A percentile compares a stretch with the other conserved stretches of the same genome.
These are phyloP conservation scores for Cancer borealis DNA, from an alignment of 2,888 invertebrate species.

Conservation along the genomic window DNA sequence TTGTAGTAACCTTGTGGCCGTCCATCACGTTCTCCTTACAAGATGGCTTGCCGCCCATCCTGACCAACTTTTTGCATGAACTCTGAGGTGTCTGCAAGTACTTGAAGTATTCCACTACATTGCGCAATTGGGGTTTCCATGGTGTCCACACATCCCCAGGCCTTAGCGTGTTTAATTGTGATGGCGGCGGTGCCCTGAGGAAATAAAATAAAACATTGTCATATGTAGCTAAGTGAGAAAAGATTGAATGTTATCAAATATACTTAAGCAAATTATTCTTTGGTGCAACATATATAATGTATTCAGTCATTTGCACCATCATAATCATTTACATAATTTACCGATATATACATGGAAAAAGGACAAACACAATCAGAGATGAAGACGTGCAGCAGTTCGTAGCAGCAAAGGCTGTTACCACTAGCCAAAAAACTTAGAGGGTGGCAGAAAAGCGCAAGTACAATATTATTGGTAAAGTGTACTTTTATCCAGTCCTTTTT, in stretches of 20 bases:
- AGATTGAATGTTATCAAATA: too few relatives aligned
- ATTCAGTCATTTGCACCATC: not conserved
- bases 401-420: not conserved
- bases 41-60: constrained; percentile 26
- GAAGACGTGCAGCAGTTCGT: not conserved
- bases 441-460: too few relatives aligned
- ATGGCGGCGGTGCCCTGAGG: not conserved
- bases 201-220: not conserved
- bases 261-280: not conserved
- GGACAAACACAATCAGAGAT: not conserved
- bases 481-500: too few relatives aligned
- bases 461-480: too few relatives aligned
- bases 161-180: too few relatives aligned
- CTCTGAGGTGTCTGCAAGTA: constrained; percentile 36
- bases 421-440: not conserved
- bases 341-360: not conserved
- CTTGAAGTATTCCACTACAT: constrained; percentile 39
- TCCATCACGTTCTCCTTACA: not conserved
- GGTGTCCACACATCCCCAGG: not conserved
- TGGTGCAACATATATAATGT: not conserved
- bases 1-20: constrained; percentile 54
- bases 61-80: constrained; percentile 45
- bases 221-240: too few relatives aligned
- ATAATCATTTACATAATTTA: not conserved
- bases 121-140: not conserved